Percentiles rank a stretch among this genome's conserved stretches.
Conservation (phyloP, 2,888 invertebrate genomes). For the Temnothorax ravouxi region DNA sequence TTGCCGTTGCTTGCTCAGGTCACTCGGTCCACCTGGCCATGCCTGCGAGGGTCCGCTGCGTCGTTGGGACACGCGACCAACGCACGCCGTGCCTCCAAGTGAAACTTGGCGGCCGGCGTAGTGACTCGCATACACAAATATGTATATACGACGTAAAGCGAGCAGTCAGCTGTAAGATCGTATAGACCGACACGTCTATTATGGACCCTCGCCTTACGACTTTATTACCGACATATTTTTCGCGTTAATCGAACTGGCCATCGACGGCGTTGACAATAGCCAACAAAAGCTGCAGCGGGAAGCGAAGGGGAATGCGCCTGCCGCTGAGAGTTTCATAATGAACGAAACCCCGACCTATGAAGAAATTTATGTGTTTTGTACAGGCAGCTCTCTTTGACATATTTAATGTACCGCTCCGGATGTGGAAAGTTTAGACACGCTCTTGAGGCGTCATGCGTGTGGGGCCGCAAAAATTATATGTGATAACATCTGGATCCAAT, state of each 20-base stretch:
- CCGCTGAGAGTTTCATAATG: background rate
- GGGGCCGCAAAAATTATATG: background rate
- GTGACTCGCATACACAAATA: constrained; percentile 27
- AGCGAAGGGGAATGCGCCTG: background rate
- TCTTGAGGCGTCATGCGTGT: background rate
- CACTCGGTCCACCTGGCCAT: constrained; percentile 39
- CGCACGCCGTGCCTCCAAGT: background rate
- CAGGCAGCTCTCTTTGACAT: background rate
- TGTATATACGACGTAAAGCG: constrained; percentile 8
- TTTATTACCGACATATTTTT: constrained; percentile 75
- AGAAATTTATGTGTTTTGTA: constrained; percentile 33
- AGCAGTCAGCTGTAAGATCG: constrained; percentile 64
- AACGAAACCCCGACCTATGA: background rate
- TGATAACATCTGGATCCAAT: background rate
- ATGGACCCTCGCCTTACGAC: constrained; percentile 58
- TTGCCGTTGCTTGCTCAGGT: constrained; percentile 62
- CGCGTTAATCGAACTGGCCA: constrained; percentile 55
- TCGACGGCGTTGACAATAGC: background rate
- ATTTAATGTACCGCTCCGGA: background rate
- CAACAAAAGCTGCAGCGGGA: background rate
- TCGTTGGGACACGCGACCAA: constrained; percentile 15
- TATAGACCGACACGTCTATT: constrained; percentile 23
- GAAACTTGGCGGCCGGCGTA: background rate
- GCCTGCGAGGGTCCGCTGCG: background rate
- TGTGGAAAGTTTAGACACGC: constrained; percentile 5